Evolutionary conservation across 2,888 invertebrate genomes (phyloP).

Genomic region (Morpho deidamia): DNA sequence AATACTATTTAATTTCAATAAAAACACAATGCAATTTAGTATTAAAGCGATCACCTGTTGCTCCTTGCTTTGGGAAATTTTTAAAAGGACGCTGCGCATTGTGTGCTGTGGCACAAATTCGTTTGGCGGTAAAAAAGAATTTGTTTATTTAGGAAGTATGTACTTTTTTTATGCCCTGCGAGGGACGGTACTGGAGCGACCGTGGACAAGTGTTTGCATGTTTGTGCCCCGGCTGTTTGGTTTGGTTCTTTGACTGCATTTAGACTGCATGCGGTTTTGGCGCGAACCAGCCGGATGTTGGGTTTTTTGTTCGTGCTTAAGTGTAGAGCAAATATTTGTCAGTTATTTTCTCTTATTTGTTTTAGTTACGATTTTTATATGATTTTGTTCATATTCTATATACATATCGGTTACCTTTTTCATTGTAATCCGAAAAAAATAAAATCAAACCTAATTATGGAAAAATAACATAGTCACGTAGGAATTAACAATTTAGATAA

Average conservation of each 20-base stretch:
- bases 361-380: too few species aligned
- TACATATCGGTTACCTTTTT: too few species aligned
- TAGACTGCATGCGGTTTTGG: slow-evolving; percentile 49
- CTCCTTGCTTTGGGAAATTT: slow-evolving; percentile 32
- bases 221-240: slow-evolving; percentile 56
- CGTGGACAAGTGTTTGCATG: slow-evolving; percentile 54
- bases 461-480: too few species aligned
- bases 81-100: slow-evolving; percentile 28
- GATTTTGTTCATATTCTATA: too few species aligned
- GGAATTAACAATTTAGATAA: too few species aligned
- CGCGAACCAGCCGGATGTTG: slow-evolving; percentile 51
- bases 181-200: slow-evolving; percentile 31
- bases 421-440: too few species aligned
- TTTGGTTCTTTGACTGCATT: slow-evolving; percentile 58
- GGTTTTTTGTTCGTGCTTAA: slow-evolving; percentile 48
- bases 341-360: too few species aligned
- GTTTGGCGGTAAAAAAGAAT: slow-evolving; percentile 24
- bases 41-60: slow-evolving; percentile 50
- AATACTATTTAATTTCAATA: slow-evolving; percentile 62
- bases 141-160: slow-evolving; percentile 32
- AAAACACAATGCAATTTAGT: slow-evolving; percentile 40
- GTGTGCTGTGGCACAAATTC: slow-evolving; percentile 23
- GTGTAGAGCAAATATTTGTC: slow-evolving; percentile 34
- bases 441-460: too few species aligned
- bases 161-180: slow-evolving; percentile 23